These are phyloP conservation scores for Heliconius ismenius DNA, from an alignment of 2,888 invertebrate genomes.

Conservation along the genomic window DNA sequence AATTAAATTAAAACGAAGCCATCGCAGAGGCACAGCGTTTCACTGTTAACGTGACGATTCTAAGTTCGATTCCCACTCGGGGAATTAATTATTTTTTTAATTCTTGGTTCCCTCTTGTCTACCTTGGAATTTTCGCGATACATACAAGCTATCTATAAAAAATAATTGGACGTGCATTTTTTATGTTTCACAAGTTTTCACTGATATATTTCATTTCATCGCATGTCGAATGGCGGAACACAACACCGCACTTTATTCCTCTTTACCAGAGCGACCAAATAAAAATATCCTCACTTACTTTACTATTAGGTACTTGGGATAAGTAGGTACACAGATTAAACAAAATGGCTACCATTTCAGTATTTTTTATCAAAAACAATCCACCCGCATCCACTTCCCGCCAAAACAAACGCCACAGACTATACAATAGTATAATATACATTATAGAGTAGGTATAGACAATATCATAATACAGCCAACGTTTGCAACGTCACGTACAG, in stretches of 20 bases:
- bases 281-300: background rate
- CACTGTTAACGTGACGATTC: too few species aligned
- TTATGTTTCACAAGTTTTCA: too few species aligned
- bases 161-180: too few species aligned
- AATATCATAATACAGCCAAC: conserved; percentile 62
- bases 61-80: too few species aligned
- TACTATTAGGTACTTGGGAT: too few species aligned
- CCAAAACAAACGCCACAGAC: conserved; percentile 57
- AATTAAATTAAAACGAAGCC: too few species aligned
- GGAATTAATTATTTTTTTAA: too few species aligned
- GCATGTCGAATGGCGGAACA: background rate
- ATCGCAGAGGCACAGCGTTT: too few species aligned
- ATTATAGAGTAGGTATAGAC: conserved; percentile 42
- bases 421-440: conserved; percentile 46
- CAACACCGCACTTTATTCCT: background rate
- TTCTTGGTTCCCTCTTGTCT: too few species aligned
- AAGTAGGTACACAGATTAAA: background rate
- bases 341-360: background rate
- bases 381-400: conserved; percentile 46
- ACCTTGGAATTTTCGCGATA: too few species aligned
- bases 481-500: conserved; percentile 68
- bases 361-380: conserved; percentile 27
- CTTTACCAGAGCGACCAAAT: background rate
- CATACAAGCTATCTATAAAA: too few species aligned
- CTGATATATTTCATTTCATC: background rate